phyloP scores from a whole-genome alignment of 2,113 vertebrate species.

The Furnarius figulus region DNA sequence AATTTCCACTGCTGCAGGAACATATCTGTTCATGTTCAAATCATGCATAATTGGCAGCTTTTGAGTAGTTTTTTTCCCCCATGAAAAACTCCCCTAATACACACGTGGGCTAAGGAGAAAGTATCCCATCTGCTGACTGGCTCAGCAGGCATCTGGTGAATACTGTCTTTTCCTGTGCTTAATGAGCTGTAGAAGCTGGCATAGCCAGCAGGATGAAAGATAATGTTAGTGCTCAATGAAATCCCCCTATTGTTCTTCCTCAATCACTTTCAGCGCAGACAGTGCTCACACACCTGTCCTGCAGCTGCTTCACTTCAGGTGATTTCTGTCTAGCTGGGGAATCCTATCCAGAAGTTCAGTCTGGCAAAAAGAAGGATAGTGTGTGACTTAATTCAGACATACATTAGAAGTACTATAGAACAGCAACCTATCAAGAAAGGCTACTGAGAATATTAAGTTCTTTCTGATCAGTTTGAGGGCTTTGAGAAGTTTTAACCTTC shows the following conservation, averaged over 20 bases:
- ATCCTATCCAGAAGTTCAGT: not conserved
- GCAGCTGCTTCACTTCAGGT: not conserved
- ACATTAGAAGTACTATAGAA: not conserved
- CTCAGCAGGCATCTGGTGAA: conserved; percentile 25
- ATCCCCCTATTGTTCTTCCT: not conserved
- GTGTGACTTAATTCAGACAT: not conserved
- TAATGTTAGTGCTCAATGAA: not conserved
- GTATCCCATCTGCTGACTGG: conserved; percentile 10
- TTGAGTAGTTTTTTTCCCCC: not conserved
- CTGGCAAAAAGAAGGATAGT: not conserved
- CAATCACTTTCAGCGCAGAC: not conserved
- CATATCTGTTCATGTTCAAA: not conserved
- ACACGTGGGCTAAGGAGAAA: conserved; percentile 5
- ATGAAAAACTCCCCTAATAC: not conserved
- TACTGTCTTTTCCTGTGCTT: conserved; percentile 38
- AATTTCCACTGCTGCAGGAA: not conserved
- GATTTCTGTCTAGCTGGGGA: not conserved
- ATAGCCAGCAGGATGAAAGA: not conserved
- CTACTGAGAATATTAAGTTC: not conserved
- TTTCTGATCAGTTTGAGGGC: not conserved
- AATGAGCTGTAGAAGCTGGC: conserved; percentile 23
- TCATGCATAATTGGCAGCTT: not conserved
- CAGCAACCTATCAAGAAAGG: not conserved
- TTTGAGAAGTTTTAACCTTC: not conserved
- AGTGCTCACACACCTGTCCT: not conserved